Percentiles rank a stretch among this genome's conserved stretches.
phyloP scores from a whole-genome alignment of 1,140 invertebrate genomes.

The Lepidurus couesii region DNA sequence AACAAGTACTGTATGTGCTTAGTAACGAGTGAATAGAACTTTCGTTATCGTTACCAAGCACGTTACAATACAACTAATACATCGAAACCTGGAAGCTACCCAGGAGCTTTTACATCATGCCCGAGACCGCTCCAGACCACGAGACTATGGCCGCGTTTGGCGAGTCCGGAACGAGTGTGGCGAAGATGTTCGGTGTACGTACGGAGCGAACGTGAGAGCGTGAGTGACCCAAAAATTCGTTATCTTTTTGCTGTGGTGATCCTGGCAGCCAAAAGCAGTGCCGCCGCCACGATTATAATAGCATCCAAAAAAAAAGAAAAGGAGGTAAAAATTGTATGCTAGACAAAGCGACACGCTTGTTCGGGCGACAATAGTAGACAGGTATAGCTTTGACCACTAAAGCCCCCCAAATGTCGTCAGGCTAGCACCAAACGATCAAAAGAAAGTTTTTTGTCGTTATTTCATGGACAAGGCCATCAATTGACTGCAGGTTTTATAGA shows the following conservation, averaged over 20 bases:
- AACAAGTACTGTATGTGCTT: too few relatives aligned
- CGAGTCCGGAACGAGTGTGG: too few relatives aligned
- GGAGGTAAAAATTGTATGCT: background rate
- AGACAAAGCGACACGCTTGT: background rate
- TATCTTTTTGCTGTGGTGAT: conserved; percentile 15
- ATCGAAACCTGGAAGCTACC: too few relatives aligned
- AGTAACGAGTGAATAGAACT: too few relatives aligned
- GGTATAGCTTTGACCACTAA: background rate
- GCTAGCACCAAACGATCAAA: background rate
- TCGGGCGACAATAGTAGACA: background rate
- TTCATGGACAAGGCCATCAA: conserved; percentile 13
- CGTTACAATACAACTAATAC: too few relatives aligned
- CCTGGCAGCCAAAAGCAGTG: background rate
- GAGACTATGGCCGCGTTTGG: too few relatives aligned
- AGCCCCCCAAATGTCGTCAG: background rate
- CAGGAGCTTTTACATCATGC: too few relatives aligned
- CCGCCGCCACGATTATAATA: background rate
- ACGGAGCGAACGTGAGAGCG: background rate
- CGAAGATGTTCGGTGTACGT: too few relatives aligned
- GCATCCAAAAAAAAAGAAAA: background rate
- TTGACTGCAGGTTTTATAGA: background rate
- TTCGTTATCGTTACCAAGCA: too few relatives aligned
- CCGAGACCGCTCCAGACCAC: too few relatives aligned
- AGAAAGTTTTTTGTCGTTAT: conserved; percentile 6
- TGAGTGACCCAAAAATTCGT: background rate